Base-by-base conservation (phyloP, 2,797 vertebrate genomes). In the Podargus strigoides region DNA sequence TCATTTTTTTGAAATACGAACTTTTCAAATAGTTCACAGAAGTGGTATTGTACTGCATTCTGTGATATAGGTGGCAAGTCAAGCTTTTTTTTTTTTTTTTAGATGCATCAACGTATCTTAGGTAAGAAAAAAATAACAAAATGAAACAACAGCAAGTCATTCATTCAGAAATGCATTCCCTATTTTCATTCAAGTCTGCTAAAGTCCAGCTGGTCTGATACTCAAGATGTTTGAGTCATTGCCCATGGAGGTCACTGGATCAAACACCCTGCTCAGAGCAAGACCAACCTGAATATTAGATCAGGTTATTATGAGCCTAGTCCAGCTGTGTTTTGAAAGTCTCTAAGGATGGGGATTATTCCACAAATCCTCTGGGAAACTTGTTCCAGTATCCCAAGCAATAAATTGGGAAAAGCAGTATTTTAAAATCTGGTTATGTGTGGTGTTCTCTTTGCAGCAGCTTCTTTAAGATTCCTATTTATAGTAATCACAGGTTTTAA, bases 241-340 rank as follows among this genome's bases (percentile, higher is more conserved):
- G 77, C 26, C 37, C 0, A 0, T 32, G 52, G 55, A 87, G 20
- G 23, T 95, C 63, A n/a, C 11, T 58, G 53, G 20, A 59, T 84
- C 24, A 84, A 89, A 58, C 13, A 6, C 21, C 13, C 23, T 58
- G 42, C 77, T 88, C 59, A 79, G 82, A 90, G 28, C 11, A 82
- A 24, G 36, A 64, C 30, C n/a, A 62, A 9, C 42, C 56, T 75
- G 49, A 60, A 82, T 62, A 36, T 84, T 81, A 81, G 34, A 44
- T 49, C n/a, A 78, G 70, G 36, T 88, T 88, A 36, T 91, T 86
- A 28, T 42, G 42, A 87, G 36, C 17, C 19, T 21, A 52, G 15
- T 76, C 42, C 63, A 85, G 44, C 59, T 73, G 67, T 76, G 63
- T 85, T 95, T 85, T 92, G 42, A 69, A 95, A 75, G 53, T 87